Conservation (phyloP, 1,140 invertebrate genomes). For the Araneus ventricosus region DNA sequence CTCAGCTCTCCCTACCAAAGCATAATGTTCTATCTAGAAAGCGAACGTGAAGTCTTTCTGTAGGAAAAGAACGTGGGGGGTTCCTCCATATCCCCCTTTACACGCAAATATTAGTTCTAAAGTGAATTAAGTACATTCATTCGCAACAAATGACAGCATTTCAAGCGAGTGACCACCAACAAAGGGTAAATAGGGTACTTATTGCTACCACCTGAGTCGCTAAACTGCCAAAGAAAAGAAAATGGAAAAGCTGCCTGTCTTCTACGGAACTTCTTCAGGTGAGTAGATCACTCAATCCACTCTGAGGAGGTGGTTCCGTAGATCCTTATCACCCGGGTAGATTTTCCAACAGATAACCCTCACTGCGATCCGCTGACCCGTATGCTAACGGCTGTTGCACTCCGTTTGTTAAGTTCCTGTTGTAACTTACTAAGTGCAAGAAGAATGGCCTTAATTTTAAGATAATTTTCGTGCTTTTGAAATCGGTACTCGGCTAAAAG, state of each 20-base stretch:
- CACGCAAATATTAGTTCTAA: not conserved
- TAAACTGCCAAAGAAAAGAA: not conserved
- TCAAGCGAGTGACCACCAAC: constrained; percentile 53
- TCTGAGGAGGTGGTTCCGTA: constrained; percentile 1
- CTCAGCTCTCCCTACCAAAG: too few relatives aligned
- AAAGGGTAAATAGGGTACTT: constrained; percentile 58
- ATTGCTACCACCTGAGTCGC: constrained; percentile 4
- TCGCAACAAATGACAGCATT: constrained; percentile 2
- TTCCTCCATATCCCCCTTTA: not conserved
- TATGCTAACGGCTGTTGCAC: not conserved
- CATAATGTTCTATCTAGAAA: too few relatives aligned
- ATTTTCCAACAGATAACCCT: constrained; percentile 37
- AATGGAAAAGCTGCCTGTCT: not conserved
- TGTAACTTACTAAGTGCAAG: not conserved
- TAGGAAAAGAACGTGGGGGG: too few relatives aligned
- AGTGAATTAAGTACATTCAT: not conserved
- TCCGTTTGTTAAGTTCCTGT: not conserved
- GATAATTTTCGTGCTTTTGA: constrained; percentile 16
- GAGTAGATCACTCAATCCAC: constrained; percentile 29
- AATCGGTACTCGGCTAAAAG: not conserved
- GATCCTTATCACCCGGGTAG: constrained; percentile 48
- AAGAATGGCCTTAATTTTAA: not conserved
- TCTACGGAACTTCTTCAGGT: not conserved
- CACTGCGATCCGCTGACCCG: not conserved
- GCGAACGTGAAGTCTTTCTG: too few relatives aligned